Base-by-base conservation (phyloP, 2,113 vertebrate genomes). In the Cromileptes altivelis region DNA sequence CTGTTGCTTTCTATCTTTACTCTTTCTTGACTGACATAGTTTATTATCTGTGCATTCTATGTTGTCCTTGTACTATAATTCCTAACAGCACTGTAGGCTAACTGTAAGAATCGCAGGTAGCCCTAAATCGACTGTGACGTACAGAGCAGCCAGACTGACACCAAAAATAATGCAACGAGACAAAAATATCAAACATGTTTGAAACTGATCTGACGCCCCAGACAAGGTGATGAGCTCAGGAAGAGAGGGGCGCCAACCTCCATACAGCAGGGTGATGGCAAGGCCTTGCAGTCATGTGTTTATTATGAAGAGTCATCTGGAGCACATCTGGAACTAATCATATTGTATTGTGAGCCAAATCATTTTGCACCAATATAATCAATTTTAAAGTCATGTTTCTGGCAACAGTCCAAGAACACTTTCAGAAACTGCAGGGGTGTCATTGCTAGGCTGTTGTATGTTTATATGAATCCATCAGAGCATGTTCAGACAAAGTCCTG, bases 291-390 rank as follows among this genome's bases (percentile, higher is more conserved):
- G 55, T 68, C 84, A 70, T 58, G 67, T 74, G 70, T 78, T 85
- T 70, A 69, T 78, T 42, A 42, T 81, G 55, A 80, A 49, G n/a
- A 83, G 69, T 77, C 18, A 77, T 30, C 53, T 78, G 61, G 68
- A 79, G 42, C 80, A 68, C 75, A 85, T 84, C 80, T 89, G 81
- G 68, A 82, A 62, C 62, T 40, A 42, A 71, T 82, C 77, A 56
- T 9, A 23, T 17, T 40, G 60, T 42, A 40, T 18, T 15, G 18
- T 23, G 15, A 13, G 11, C 14, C 37, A 42, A 21, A 40, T 61
- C 1, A 69, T 74, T 61, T 55, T 45, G 9, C 10, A 68, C 21
- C 14, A 23, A 17, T 55, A 63, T 21, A 65, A 18, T 47, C 9
- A 2, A 30, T 58, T n/a, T 25, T 7, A 60, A 63, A 68, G 67